Evolutionary conservation across 1,140 invertebrate species (phyloP).

Genomic region (Acromyrmex charruanus): DNA sequence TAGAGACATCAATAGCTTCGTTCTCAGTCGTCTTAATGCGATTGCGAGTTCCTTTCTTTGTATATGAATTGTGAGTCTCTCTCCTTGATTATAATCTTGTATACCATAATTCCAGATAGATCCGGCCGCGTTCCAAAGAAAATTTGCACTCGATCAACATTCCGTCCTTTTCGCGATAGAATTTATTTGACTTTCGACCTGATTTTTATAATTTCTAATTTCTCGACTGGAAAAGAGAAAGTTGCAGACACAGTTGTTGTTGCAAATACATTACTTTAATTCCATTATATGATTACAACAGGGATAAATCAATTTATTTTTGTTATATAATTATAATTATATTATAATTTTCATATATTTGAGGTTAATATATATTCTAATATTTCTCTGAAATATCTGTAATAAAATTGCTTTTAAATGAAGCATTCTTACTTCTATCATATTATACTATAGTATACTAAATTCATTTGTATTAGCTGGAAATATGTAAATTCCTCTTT

Average conservation of each 20-base stretch:
- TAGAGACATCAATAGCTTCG: neutral
- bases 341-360: slow-evolving; percentile 18
- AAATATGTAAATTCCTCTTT: neutral
- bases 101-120: neutral
- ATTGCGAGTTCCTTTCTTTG: neutral
- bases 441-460: neutral
- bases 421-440: neutral
- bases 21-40: neutral
- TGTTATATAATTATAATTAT: neutral
- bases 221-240: slow-evolving; percentile 40
- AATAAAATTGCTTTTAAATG: neutral
- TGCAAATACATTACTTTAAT: neutral
- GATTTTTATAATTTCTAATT: slow-evolving; percentile 19
- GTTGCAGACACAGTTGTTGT: neutral
- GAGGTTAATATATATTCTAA: neutral
- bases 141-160: neutral
- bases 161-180: neutral
- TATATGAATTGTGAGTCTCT: neutral
- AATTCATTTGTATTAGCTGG: neutral
- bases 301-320: neutral
- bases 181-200: slow-evolving; percentile 1
- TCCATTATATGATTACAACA: neutral
- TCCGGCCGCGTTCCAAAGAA: neutral
- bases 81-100: neutral
- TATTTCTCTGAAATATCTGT: neutral